Base-by-base conservation (phyloP, 2,888 invertebrate genomes). In the Plagodis pulveraria region DNA sequence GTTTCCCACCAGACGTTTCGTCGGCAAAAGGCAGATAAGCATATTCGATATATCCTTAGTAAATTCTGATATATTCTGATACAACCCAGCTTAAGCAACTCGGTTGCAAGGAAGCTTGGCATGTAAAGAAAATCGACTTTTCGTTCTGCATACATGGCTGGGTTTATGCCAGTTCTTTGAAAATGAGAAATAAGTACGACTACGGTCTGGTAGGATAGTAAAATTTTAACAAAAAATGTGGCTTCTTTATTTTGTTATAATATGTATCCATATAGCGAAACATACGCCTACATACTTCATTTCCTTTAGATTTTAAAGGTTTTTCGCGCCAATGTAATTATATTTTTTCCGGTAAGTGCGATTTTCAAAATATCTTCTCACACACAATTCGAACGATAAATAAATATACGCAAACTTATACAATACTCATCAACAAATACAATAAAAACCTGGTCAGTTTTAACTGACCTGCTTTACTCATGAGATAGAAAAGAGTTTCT, bases 71-170 rank as follows among this genome's bases (percentile, higher is more conserved):
- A 58, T 58, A 66, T 63, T 56, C 61, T 51, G 50, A 63, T 71
- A 76, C 65, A 72, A 65, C 57, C 57, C 58, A 57, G 63, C 67
- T 74, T 76, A 71, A 51, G 40, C 62, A 65, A 68, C 67, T 70
- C 63, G 61, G 63, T 52, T 73, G 73, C 70, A 74, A 54, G 64
- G 53, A 62, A 60, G 63, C 60, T 55, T 62, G 51, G 60, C 65
- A 56, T 57, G 41, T 64, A 66, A 66, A 70, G 73, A 77, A 79
- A 77, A 77, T 78, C 67, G 73, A 71, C 70, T 76, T 74, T 71
- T 56, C 61, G 53, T 66, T 69, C 67, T 65, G 65, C 48, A 58
- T 63, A 45, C 51, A 55, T 34, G 45, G 43, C 1, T 42, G 42
- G 11, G 6, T 36, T 7, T 48, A 33, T 46, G 5, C 42, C 34